phyloP scores from a whole-genome alignment of 2,888 invertebrate species.

The Eristalis pertinax region DNA sequence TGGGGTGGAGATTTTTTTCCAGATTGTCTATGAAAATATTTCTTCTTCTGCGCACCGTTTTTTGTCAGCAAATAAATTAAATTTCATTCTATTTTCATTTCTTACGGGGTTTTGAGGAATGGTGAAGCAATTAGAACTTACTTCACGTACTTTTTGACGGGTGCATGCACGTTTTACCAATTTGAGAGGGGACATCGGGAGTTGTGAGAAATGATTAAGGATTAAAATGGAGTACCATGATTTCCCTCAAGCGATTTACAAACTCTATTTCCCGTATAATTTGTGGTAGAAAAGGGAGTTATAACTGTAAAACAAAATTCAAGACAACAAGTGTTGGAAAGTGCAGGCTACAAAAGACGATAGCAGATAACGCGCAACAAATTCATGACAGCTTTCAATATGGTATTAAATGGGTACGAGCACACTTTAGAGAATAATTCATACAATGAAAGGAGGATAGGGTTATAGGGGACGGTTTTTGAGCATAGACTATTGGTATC shows the following conservation, averaged over 20 bases:
- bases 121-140: neutral
- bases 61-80: slow-evolving; percentile 60
- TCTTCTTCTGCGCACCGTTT: slow-evolving; percentile 6
- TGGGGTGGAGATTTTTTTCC: slow-evolving; percentile 11
- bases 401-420: too few relatives aligned
- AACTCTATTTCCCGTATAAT: neutral
- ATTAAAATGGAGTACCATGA: neutral
- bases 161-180: neutral
- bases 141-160: neutral
- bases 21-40: slow-evolving; percentile 51
- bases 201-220: neutral
- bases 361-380: too few relatives aligned
- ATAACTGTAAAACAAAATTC: too few relatives aligned
- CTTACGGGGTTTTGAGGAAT: neutral
- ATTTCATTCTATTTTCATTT: slow-evolving; percentile 36
- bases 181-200: neutral
- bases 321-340: too few relatives aligned
- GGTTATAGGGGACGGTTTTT: too few relatives aligned
- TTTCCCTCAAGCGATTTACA: neutral
- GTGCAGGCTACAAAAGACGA: too few relatives aligned
- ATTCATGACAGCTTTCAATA: too few relatives aligned
- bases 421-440: too few relatives aligned
- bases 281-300: neutral
- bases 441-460: too few relatives aligned
- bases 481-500: too few relatives aligned